Evolutionary conservation across 2,797 vertebrate genomes (phyloP).

Genomic region (Takifugu ocellatus): DNA sequence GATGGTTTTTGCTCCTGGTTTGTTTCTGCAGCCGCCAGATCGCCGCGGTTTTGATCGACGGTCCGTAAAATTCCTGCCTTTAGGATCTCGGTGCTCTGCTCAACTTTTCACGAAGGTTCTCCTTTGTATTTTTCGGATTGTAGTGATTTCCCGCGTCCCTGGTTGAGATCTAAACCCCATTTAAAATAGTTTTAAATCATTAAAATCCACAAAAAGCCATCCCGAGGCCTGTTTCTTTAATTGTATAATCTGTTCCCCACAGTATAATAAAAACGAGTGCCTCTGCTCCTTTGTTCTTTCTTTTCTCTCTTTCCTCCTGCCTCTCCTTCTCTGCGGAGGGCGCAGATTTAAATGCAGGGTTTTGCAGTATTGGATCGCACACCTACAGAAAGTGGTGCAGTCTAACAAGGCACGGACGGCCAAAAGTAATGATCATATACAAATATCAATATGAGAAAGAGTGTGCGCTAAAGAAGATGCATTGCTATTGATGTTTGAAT

Average conservation of each 20-base stretch:
- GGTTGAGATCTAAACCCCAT: no score
- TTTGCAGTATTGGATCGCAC: slow-evolving; percentile 77
- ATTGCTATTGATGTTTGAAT: slow-evolving; percentile 84
- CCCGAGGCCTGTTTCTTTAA: background rate
- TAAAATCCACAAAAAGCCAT: no score
- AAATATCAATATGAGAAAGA: slow-evolving; percentile 82
- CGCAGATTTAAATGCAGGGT: slow-evolving; percentile 65
- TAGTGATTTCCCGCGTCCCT: no score
- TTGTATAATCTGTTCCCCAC: slow-evolving; percentile 17
- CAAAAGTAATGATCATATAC: slow-evolving; percentile 82
- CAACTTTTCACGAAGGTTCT: no score
- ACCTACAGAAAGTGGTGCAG: slow-evolving; percentile 74
- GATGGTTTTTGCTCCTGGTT: background rate
- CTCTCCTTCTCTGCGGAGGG: slow-evolving; percentile 43
- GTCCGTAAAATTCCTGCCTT: no score
- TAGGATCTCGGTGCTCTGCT: no score
- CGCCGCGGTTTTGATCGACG: no score
- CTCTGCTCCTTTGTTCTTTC: no score
- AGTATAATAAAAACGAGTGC: background rate
- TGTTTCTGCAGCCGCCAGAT: no score
- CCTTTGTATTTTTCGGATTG: no score
- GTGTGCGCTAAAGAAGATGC: slow-evolving; percentile 80
- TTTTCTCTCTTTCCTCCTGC: background rate
- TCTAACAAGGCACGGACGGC: slow-evolving; percentile 73
- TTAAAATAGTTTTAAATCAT: no score